Base-by-base conservation (phyloP, 2,797 vertebrate species). In the Muraenolepis orangiensis region DNA sequence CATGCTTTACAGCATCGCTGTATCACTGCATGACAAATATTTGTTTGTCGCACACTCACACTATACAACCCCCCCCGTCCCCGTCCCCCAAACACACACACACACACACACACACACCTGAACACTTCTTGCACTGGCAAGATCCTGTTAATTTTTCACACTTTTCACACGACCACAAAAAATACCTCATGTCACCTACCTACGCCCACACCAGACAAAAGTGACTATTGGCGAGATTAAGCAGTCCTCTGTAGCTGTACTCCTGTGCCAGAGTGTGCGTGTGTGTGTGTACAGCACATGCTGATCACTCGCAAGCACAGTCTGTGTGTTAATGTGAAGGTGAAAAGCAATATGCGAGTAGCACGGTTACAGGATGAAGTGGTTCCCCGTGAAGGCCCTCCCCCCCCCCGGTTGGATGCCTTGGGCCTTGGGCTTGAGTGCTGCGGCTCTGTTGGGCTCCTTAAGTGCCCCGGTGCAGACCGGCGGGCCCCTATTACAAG, bases 401-500 rank as follows among this genome's bases (percentile, higher is more conserved):
- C 69, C 61, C 78, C n/a, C n/a, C 2, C n/a, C n/a, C n/a, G n/a
- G n/a, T n/a, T n/a, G n/a, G 64, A 74, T 80, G 67, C 42, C 61
- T n/a, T 4, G 18, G 72, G 80, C 72, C 76, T 66, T 4, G 61
- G 57, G 57, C 68, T 5, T 61, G 31, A 28, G 69, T 83, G 73
- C 74, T 75, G 78, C 77, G 75, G n/a, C n/a, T n/a, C n/a, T 30
- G 68, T 68, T 79, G 72, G 74, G 75, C 42, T 78, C 76, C 66
- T 78, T 69, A 67, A 74, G 46, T 36, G 42, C 40, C 69, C 83
- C 8, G 69, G 57, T 61, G 57, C 79, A 78, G 70, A 57, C 67
- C 66, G 70, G 29, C 74, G 77, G 77, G 72, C 78, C 75, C 76
- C 78, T 81, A 69, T 84, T 82, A 79, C 69, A 32, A 64, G 74